Conservation (phyloP, 2,797 vertebrate species). For the Halcyon leucocephala region DNA sequence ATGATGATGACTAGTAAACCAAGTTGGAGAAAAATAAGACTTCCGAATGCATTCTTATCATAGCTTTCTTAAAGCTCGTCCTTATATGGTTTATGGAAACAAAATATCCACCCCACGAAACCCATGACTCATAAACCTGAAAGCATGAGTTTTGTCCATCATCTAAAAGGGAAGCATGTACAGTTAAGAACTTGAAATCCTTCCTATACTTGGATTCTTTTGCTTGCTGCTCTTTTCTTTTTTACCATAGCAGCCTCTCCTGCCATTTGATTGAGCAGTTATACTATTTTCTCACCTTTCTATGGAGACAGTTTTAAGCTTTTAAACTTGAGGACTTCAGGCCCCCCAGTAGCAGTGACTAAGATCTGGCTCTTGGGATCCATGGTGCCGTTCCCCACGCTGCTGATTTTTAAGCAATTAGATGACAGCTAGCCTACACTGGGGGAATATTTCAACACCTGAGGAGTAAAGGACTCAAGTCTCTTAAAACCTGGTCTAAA, state of each 20-base stretch:
- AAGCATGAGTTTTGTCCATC: slow-evolving; percentile 29
- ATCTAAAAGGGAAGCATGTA: slow-evolving; percentile 10
- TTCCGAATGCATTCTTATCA: slow-evolving; percentile 43
- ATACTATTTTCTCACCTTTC: not conserved
- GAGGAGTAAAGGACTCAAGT: not conserved
- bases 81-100: slow-evolving; percentile 45
- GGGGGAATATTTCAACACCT: not conserved
- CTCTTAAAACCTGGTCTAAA: not conserved
- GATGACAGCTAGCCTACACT: not conserved
- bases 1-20: not conserved
- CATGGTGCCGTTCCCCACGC: not conserved
- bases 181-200: not conserved
- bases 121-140: not conserved
- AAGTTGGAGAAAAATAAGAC: not conserved
- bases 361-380: not conserved
- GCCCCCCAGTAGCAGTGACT: not conserved
- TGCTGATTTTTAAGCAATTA: not conserved
- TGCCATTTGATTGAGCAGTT: not conserved
- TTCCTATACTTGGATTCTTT: not conserved
- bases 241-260: not conserved
- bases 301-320: not conserved
- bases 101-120: slow-evolving; percentile 5
- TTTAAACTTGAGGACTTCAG: not conserved
- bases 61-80: slow-evolving; percentile 41
- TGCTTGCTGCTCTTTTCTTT: not conserved